Evolutionary conservation across 2,113 vertebrate species (phyloP).

Genomic region (Perca fluviatilis): DNA sequence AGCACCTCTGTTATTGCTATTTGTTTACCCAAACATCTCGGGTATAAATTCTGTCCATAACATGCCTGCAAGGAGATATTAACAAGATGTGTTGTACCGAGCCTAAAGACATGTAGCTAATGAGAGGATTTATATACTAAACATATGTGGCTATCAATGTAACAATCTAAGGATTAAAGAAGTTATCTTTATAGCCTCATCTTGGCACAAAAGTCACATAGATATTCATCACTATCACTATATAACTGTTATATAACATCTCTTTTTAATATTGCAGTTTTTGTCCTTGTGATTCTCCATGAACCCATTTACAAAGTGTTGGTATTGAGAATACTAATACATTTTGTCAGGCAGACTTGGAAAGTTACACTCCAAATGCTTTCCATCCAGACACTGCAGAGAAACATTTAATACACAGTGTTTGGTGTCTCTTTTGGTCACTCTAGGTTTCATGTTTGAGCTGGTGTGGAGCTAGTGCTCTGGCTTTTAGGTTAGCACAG

Average conservation of each 20-base stretch:
- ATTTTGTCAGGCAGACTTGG: background rate
- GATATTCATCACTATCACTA: background rate
- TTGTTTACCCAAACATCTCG: background rate
- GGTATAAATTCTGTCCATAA: background rate
- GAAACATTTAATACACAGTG: background rate
- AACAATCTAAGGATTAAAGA: background rate
- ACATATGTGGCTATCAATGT: background rate
- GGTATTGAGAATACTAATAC: background rate
- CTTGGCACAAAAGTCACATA: background rate
- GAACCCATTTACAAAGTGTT: background rate
- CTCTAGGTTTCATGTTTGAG: background rate
- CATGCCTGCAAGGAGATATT: background rate
- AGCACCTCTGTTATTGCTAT: conserved; percentile 1
- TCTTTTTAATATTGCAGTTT: background rate
- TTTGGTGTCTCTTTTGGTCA: conserved; percentile 10
- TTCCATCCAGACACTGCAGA: background rate
- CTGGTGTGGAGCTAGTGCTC: background rate
- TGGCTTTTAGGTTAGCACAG: conserved; percentile 36
- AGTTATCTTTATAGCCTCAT: background rate
- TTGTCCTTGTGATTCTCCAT: background rate
- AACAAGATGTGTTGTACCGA: background rate
- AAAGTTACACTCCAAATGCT: background rate
- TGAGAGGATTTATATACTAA: background rate
- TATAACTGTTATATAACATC: background rate
- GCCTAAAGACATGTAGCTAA: background rate